A percentile compares a stretch with the other conserved stretches of the same genome.
Conservation (phyloP, 2,113 vertebrate genomes). For the Glareola pratincola region DNA sequence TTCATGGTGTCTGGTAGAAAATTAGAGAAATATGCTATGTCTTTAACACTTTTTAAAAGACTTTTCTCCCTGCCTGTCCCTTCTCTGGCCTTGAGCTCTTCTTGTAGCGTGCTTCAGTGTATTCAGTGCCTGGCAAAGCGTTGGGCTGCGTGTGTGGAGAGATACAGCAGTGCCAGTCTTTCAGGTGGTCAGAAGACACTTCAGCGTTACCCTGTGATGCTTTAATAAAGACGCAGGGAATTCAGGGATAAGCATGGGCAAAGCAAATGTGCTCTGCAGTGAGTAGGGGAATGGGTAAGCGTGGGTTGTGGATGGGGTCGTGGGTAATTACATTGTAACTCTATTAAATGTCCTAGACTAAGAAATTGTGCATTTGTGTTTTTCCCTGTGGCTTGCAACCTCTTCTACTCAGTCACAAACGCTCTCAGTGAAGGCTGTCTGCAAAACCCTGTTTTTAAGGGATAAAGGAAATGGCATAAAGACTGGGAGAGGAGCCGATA, state of each 20-base stretch:
- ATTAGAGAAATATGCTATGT: background rate
- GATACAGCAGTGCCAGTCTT: background rate
- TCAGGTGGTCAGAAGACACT: background rate
- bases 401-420: background rate
- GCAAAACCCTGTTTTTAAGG: background rate
- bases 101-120: background rate
- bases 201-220: background rate
- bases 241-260: background rate
- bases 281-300: background rate
- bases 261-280: background rate
- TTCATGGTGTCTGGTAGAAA: background rate
- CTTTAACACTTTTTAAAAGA: background rate
- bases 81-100: background rate
- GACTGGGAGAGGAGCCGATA: background rate
- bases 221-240: background rate
- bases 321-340: background rate
- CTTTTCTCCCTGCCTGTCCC: background rate
- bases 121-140: background rate
- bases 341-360: background rate
- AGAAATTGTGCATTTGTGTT: background rate
- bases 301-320: fast-evolving
- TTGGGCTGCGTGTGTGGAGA: background rate
- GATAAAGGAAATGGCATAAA: background rate
- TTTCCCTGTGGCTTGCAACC: background rate
- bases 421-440: background rate